Percentiles rank a stretch among this genome's conserved stretches.
Evolutionary conservation across 1,140 invertebrate species (phyloP).

Genomic region (Cepaea nemoralis): DNA sequence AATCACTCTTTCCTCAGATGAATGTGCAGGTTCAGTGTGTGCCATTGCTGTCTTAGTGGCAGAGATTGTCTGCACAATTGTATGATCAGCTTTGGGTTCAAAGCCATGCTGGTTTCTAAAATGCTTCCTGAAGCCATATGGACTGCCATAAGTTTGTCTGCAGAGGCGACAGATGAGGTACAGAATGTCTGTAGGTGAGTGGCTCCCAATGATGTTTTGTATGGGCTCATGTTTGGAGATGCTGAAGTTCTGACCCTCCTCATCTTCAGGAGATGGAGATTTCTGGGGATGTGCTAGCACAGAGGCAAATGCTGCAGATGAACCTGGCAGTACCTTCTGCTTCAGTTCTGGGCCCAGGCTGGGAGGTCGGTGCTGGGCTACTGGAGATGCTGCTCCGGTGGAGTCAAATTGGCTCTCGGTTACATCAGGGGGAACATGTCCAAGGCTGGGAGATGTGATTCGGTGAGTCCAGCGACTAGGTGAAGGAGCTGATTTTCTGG

Average conservation of each 20-base stretch:
- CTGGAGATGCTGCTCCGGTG: too few relatives aligned
- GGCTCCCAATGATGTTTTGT: slow-evolving; percentile 65
- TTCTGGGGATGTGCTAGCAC: slow-evolving; percentile 15
- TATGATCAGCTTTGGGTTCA: slow-evolving; percentile 65
- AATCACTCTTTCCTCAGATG: too few relatives aligned
- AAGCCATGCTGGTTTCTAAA: slow-evolving; percentile 68
- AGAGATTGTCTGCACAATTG: slow-evolving; percentile 67
- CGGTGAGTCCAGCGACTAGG: slow-evolving; percentile 34
- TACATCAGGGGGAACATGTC: background rate
- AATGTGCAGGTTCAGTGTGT: background rate
- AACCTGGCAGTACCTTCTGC: too few relatives aligned
- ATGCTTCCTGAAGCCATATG: slow-evolving; percentile 67
- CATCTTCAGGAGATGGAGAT: slow-evolving; percentile 32
- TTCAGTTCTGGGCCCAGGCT: too few relatives aligned
- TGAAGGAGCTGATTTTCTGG: background rate
- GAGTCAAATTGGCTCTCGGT: too few relatives aligned
- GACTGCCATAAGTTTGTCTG: slow-evolving; percentile 66
- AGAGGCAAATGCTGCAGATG: too few relatives aligned
- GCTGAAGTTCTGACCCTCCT: slow-evolving; percentile 38
- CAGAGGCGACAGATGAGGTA: slow-evolving; percentile 67
- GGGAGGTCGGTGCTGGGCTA: too few relatives aligned
- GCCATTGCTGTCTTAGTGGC: slow-evolving; percentile 60
- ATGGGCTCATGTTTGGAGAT: slow-evolving; percentile 66
- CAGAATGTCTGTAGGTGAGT: slow-evolving; percentile 64
- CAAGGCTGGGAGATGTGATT: background rate